phyloP scores from a whole-genome alignment of 2,113 vertebrate species.

The Indicator indicator region DNA sequence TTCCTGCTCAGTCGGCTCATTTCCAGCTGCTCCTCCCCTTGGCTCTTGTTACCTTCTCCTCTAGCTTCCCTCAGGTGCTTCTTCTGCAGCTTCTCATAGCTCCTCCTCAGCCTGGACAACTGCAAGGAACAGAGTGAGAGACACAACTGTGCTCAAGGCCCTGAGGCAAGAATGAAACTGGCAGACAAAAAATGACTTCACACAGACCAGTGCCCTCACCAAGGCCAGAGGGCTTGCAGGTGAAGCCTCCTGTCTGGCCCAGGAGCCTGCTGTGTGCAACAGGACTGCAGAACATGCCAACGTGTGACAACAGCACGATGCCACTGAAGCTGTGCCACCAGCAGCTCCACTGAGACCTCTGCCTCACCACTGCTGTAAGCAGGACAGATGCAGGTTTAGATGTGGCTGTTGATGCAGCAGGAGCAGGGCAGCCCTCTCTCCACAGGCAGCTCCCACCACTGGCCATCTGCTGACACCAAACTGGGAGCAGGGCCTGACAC shows the following conservation, averaged over 20 bases:
- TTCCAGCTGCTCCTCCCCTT: conserved; percentile 79
- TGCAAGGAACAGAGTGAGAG: conserved; percentile 64
- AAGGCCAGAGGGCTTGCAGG: neutral
- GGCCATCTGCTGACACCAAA: no score
- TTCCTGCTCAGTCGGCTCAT: conserved; percentile 79
- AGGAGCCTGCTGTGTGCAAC: neutral
- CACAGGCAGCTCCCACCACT: neutral
- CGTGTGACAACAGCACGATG: neutral
- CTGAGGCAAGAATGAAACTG: neutral
- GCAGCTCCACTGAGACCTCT: conserved; percentile 23
- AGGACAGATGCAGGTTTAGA: neutral
- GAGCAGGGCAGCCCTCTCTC: neutral
- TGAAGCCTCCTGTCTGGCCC: neutral
- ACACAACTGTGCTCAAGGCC: neutral
- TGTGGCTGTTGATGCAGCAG: neutral
- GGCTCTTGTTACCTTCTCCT: conserved; percentile 70
- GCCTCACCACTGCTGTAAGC: neutral
- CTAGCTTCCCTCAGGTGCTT: conserved; percentile 81
- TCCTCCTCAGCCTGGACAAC: conserved; percentile 88
- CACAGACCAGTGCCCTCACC: conserved; percentile 15
- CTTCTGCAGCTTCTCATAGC: conserved; percentile 91
- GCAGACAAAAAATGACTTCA: neutral
- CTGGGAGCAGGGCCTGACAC: no score
- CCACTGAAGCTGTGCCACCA: neutral
- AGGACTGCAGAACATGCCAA: neutral